phyloP scores from a whole-genome alignment of 1,140 invertebrate species.

The Cydia strobilella region DNA sequence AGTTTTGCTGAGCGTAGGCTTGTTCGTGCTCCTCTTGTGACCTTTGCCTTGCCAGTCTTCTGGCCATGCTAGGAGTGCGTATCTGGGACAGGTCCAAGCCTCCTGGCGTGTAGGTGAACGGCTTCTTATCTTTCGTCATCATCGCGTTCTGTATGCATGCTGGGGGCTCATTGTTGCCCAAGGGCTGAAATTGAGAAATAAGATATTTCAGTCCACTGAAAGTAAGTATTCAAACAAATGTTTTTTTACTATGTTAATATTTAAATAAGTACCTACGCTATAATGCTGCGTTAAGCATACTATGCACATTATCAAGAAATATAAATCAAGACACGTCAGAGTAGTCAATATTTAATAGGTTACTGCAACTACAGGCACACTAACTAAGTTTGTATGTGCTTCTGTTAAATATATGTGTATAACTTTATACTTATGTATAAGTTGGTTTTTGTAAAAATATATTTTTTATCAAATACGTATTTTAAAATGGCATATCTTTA shows the following conservation, averaged over 20 bases:
- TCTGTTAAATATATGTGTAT: no score
- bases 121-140: conserved; percentile 97
- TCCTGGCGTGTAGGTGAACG: conserved; percentile 96
- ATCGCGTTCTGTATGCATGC: conserved; percentile 95
- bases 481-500: no score
- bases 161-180: conserved; percentile 85
- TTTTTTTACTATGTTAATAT: no score
- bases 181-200: conserved; percentile 61
- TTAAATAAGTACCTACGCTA: no score
- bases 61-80: conserved; percentile 92
- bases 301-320: background rate
- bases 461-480: no score
- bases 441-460: no score
- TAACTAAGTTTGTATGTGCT: background rate
- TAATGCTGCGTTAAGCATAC: no score
- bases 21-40: conserved; percentile 79
- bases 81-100: conserved; percentile 95
- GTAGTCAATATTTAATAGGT: background rate
- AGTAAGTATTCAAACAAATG: background rate
- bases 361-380: background rate
- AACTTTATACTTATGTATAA: no score
- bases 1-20: conserved; percentile 72
- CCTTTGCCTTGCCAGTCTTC: conserved; percentile 84
- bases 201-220: conserved; percentile 30
- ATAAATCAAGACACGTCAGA: background rate